Evolutionary conservation across 1,140 invertebrate species (phyloP).

Genomic region (Dysdera silvatica): DNA sequence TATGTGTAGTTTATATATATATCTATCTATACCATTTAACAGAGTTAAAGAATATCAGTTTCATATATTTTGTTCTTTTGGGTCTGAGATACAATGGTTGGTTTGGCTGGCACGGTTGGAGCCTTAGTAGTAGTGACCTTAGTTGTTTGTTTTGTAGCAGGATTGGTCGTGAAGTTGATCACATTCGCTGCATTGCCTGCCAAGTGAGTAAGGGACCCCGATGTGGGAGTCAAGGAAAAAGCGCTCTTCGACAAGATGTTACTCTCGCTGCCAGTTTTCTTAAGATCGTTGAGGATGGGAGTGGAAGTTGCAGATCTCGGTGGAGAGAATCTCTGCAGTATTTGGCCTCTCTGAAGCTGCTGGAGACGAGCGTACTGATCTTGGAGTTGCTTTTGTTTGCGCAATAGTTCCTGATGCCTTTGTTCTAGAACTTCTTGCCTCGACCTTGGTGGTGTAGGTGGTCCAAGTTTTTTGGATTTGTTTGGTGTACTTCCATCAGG

Average conservation of each 20-base stretch:
- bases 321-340: conserved; percentile 57
- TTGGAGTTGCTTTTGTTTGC: conserved; percentile 75
- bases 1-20: conserved; percentile 9
- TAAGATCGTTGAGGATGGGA: conserved; percentile 52
- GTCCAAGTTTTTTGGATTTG: conserved; percentile 23
- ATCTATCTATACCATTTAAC: not conserved
- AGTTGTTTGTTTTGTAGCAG: not conserved
- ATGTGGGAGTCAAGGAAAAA: conserved; percentile 47
- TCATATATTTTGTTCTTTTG: conserved; percentile 31
- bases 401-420: conserved; percentile 72
- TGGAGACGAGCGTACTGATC: conserved; percentile 80
- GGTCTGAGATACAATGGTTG: conserved; percentile 11
- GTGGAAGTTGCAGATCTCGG: conserved; percentile 47
- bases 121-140: conserved; percentile 5
- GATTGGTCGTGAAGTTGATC: conserved; percentile 1
- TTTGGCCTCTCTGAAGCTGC: conserved; percentile 66
- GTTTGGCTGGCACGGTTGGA: conserved; percentile 26
- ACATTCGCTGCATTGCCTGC: conserved; percentile 55
- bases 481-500: conserved; percentile 7
- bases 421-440: conserved; percentile 68
- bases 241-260: conserved; percentile 73
- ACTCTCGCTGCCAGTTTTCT: conserved; percentile 79
- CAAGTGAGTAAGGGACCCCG: conserved; percentile 57
- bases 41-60: conserved; percentile 26
- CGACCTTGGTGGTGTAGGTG: conserved; percentile 33